Conservation (phyloP, 2,888 invertebrate genomes). For the Lymantria monacha region DNA sequence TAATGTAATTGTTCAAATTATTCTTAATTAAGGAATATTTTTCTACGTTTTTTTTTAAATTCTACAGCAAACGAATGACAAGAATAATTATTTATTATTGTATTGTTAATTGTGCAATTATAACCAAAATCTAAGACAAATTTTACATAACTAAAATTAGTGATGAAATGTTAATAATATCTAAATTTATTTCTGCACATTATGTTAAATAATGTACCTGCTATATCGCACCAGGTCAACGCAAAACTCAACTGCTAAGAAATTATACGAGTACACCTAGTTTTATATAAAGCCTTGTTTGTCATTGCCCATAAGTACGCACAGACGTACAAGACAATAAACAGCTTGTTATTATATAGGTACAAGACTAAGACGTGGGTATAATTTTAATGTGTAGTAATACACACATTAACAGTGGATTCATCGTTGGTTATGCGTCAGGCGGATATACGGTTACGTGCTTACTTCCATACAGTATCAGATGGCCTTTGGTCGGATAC, state of each 20-base stretch:
- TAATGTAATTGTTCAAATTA: too few species aligned
- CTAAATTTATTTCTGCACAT: background rate
- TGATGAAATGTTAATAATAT: too few species aligned
- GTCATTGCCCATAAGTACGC: constrained; percentile 12
- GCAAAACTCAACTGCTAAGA: constrained; percentile 2
- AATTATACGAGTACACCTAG: background rate
- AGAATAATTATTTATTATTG: too few species aligned
- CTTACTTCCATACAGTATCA: constrained; percentile 8
- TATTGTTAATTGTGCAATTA: too few species aligned
- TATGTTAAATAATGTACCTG: background rate
- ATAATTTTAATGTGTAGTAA: constrained; percentile 5
- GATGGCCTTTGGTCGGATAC: constrained; percentile 18
- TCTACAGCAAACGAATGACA: too few species aligned
- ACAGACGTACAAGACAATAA: constrained; percentile 39
- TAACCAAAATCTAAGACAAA: too few species aligned
- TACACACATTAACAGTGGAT: background rate
- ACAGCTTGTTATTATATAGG: constrained; percentile 20
- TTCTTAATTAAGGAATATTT: too few species aligned
- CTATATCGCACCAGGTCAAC: constrained; percentile 1
- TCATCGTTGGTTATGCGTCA: background rate
- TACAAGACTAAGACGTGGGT: constrained; percentile 23
- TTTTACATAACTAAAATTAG: too few species aligned
- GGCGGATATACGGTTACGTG: background rate
- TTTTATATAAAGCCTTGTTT: constrained; percentile 10
- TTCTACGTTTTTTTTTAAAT: too few species aligned